phyloP scores from a whole-genome alignment of 1,140 invertebrate genomes.

The Lepidurus packardi region DNA sequence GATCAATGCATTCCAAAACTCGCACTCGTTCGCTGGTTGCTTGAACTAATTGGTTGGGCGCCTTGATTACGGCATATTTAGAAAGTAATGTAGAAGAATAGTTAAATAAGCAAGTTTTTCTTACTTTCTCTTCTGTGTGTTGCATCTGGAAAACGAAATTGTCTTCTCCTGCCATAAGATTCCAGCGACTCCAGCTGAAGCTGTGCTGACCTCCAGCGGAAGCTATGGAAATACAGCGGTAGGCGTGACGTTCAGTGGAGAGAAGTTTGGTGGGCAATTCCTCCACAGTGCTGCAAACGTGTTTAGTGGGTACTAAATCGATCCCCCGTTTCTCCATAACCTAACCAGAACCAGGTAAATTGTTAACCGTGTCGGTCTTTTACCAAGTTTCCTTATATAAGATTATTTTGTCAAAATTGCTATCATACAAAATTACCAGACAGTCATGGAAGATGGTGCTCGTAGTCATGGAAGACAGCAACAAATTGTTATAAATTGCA shows the following conservation, averaged over 20 bases:
- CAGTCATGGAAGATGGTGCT: no score
- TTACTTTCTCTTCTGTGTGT: conserved; percentile 26
- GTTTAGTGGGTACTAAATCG: conserved; percentile 29
- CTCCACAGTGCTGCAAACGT: conserved; percentile 31
- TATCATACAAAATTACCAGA: neutral
- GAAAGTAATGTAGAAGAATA: neutral
- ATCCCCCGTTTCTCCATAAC: conserved; percentile 30
- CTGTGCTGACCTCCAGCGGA: conserved; percentile 27
- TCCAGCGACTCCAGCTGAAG: conserved; percentile 32
- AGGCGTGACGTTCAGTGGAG: conserved; percentile 16
- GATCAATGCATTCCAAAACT: conserved; percentile 28
- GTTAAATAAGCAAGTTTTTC: neutral
- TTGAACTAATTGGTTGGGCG: conserved; percentile 22
- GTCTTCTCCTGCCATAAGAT: conserved; percentile 29
- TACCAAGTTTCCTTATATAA: neutral
- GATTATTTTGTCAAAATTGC: neutral
- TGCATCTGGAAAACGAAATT: conserved; percentile 34
- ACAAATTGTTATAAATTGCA: neutral
- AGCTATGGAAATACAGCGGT: conserved; percentile 28
- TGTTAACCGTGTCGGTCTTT: neutral
- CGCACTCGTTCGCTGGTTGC: conserved; percentile 23
- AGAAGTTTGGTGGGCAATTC: conserved; percentile 32
- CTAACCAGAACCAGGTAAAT: neutral
- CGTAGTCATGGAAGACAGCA: conserved; percentile 7
- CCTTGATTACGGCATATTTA: neutral